Base-by-base conservation (phyloP, 2,797 vertebrate genomes). In the Tragelaphus eurycerus region DNA sequence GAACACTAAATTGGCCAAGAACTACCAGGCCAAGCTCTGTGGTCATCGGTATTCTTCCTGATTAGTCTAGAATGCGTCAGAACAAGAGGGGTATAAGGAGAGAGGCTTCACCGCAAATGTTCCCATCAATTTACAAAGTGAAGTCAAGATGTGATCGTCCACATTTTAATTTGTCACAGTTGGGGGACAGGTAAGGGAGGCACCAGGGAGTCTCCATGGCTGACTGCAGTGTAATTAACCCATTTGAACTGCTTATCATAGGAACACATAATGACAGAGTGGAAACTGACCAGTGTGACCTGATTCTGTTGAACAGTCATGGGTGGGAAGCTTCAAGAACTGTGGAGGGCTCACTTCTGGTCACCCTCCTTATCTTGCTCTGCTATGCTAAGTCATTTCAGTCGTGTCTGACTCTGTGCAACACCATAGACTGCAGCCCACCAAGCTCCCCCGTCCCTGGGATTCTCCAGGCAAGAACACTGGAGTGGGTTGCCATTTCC, bases 171-270 rank as follows among this genome's bases (percentile, higher is more conserved):
- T 43, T 64, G 79, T 86, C 59, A 29, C 21, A 6, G 48, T 9
- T 29, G 7, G 13, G 15, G 38, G 3, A 46, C 17, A 11, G 7
- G 52, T n/a, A 6, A 52, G 27, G 71, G 50, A 81, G 79, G 60
- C 34, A 5, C 34, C 38, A 23, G 46, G 23, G 54, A 6, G 6
- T 2, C 59, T 90, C 31, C 0, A 0, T 3, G 21, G 52, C 34
- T 43, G 43, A 5, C 9, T 15, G 43, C 55, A 21, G 1, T 54
- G 43, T 16, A 21, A 46, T n/a, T 16, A 78, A 50, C 23, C 25
- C 57, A 59, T 23, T 31, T 43, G 10, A 21, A 71, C 9, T 27
- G 6, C 23, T 50, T 3, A 25, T 16, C 1, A 1, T 25, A 16
- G 67, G 50, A 67, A 89, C 27, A 19, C 48, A 55, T 4, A 19